Percentiles rank a stretch among this genome's conserved stretches.
phyloP scores from a whole-genome alignment of 2,797 vertebrate genomes.

The Microchirus variegatus region DNA sequence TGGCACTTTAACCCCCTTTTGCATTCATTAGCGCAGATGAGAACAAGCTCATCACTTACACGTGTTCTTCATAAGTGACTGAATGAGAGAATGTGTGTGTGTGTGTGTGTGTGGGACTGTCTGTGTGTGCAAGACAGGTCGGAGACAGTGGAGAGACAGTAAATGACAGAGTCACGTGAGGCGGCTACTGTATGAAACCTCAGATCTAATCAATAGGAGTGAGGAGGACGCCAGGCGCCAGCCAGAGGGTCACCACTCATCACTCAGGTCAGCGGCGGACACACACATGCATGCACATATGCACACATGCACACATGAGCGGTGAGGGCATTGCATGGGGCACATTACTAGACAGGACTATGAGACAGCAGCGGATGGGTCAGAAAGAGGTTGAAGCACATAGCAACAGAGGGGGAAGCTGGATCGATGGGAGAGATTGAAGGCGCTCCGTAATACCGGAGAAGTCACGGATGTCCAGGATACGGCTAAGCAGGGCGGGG shows the following conservation, averaged over 20 bases:
- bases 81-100: slow-evolving; percentile 25
- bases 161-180: slow-evolving; percentile 82
- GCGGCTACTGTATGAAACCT: slow-evolving; percentile 82
- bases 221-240: slow-evolving; percentile 82
- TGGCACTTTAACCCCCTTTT: slow-evolving; percentile 62
- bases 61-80: slow-evolving; percentile 41
- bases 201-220: slow-evolving; percentile 83
- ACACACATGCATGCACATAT: slow-evolving; percentile 36
- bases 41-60: slow-evolving; percentile 53
- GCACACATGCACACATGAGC: slow-evolving; percentile 25
- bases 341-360: slow-evolving; percentile 75
- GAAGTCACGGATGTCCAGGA: slow-evolving; percentile 72
- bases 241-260: slow-evolving; percentile 82
- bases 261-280: slow-evolving; percentile 74
- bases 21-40: slow-evolving; percentile 64
- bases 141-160: slow-evolving; percentile 79
- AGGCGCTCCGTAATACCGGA: slow-evolving; percentile 73
- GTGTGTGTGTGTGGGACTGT: slow-evolving; percentile 21
- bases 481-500: slow-evolving; percentile 70
- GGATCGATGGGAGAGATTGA: slow-evolving; percentile 78
- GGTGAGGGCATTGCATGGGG: slow-evolving; percentile 56
- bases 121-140: slow-evolving; percentile 61
- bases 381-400: slow-evolving; percentile 76
- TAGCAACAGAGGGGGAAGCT: slow-evolving; percentile 68
- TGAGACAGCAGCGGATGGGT: slow-evolving; percentile 75